These are phyloP conservation scores for Macrosoma leucophasiata DNA, from an alignment of 2,888 invertebrate species.

Conservation along the genomic window DNA sequence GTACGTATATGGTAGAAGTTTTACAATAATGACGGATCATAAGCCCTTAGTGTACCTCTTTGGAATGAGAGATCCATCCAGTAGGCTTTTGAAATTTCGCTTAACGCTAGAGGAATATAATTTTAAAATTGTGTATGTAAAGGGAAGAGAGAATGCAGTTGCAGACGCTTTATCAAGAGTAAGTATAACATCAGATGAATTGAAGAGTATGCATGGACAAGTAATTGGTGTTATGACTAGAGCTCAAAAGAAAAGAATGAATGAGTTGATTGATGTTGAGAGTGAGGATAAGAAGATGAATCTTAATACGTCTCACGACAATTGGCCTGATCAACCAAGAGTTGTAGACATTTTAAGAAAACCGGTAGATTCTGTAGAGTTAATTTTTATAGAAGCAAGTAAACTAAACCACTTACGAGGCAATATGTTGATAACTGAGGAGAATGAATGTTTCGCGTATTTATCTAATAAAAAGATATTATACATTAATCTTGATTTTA, in stretches of 20 bases:
- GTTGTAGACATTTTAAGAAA: constrained; percentile 14
- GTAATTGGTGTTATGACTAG: constrained; percentile 5
- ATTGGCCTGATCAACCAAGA: constrained; percentile 16
- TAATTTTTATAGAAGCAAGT: neutral
- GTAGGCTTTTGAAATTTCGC: constrained; percentile 14
- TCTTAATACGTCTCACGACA: constrained; percentile 12
- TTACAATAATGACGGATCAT: constrained; percentile 17
- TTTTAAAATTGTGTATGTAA: constrained; percentile 14
- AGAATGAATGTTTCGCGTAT: too few species aligned
- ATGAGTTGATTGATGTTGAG: too few species aligned
- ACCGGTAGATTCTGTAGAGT: constrained; percentile 8
- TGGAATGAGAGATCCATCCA: constrained; percentile 18
- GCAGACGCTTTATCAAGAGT: constrained; percentile 21
- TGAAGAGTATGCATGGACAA: constrained; percentile 6
- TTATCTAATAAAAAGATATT: too few species aligned
- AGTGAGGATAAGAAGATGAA: too few species aligned
- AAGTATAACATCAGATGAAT: constrained; percentile 7
- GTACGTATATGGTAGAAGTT: constrained; percentile 19
- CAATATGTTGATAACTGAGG: neutral
- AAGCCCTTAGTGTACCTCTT: constrained; percentile 18
- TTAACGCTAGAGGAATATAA: constrained; percentile 18
- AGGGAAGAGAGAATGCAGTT: constrained; percentile 15
- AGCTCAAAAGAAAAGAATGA: constrained; percentile 3
- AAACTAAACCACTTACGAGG: neutral
- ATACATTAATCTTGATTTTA: too few species aligned